phyloP scores from a whole-genome alignment of 2,113 vertebrate species.

The Phaethon lepturus region DNA sequence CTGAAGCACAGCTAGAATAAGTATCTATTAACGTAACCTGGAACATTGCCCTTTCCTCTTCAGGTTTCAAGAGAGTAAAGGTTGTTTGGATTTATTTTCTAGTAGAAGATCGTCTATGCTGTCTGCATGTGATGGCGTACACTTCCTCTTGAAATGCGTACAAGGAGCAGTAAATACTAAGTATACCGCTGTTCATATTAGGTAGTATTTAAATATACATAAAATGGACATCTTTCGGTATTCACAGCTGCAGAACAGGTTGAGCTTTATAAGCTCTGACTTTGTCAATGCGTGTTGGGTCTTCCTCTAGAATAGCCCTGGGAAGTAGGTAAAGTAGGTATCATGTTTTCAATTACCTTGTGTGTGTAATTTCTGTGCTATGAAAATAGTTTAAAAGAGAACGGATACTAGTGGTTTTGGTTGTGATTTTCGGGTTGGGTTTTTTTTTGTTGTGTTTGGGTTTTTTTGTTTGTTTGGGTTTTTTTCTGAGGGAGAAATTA shows the following conservation, averaged over 20 bases:
- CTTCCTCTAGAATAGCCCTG: background rate
- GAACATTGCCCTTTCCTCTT: background rate
- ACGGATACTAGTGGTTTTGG: background rate
- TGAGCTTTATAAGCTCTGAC: background rate
- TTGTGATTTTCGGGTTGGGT: background rate
- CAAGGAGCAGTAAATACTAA: background rate
- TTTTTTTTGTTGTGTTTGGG: background rate
- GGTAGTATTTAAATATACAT: background rate
- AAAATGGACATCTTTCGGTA: background rate
- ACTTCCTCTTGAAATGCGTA: background rate
- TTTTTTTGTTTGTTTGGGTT: accelerated
- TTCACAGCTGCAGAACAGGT: background rate
- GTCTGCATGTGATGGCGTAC: background rate
- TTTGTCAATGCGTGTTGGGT: background rate
- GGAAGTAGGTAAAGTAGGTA: background rate
- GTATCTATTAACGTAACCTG: background rate
- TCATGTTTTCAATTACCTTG: background rate
- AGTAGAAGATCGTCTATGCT: background rate
- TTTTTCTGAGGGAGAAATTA: background rate
- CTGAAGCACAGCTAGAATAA: background rate
- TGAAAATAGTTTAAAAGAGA: background rate
- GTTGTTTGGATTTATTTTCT: background rate
- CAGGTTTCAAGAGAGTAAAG: background rate
- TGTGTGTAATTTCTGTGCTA: background rate
- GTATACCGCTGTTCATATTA: background rate